Percentiles rank a stretch among this genome's conserved stretches.
phyloP scores from a whole-genome alignment of 2,888 invertebrate species.

The Pyrrhosoma nymphula region DNA sequence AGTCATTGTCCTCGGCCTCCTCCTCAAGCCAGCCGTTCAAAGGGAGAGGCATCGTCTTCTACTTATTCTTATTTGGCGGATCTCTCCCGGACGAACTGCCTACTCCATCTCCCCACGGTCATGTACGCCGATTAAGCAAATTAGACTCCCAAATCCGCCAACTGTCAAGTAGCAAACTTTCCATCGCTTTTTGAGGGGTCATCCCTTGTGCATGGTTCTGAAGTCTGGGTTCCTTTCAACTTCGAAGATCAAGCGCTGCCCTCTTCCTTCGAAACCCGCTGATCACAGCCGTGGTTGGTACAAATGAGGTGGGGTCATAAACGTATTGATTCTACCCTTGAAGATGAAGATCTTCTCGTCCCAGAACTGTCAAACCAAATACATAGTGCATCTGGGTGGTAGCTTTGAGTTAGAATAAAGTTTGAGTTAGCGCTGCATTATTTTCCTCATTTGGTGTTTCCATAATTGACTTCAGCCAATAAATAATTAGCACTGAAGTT shows the following conservation, averaged over 20 bases:
- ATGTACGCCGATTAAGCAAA: background rate
- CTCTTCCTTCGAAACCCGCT: background rate
- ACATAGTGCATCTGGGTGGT: no score
- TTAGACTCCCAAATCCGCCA: background rate
- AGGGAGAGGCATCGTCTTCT: background rate
- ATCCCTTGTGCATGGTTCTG: background rate
- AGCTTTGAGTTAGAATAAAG: background rate
- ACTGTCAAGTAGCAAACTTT: background rate
- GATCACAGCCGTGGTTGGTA: background rate
- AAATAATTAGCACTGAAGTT: no score
- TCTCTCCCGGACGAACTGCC: background rate
- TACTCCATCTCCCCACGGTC: background rate
- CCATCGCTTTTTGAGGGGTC: background rate
- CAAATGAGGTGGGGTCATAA: background rate
- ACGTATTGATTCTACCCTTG: background rate
- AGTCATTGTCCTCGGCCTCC: conserved; percentile 12
- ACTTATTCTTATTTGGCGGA: background rate
- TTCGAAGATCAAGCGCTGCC: background rate
- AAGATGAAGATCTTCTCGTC: background rate
- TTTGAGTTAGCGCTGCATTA: no score
- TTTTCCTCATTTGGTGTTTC: no score
- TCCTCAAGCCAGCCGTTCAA: background rate
- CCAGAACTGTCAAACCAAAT: background rate
- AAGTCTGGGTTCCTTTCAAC: background rate
- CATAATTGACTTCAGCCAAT: no score